Base-by-base conservation (phyloP, 2,888 invertebrate species). In the Lasioglossum lativentre region DNA sequence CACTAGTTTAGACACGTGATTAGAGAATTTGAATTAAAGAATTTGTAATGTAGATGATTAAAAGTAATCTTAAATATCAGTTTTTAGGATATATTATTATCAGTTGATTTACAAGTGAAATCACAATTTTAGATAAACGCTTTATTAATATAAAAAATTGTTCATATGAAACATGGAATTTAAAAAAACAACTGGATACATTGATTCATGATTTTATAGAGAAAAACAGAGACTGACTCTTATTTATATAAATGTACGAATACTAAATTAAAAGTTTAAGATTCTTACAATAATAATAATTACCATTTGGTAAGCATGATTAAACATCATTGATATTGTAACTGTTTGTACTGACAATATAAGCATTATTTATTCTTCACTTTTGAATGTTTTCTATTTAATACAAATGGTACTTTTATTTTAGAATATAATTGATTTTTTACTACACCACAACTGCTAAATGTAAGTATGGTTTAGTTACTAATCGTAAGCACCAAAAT, bases 211-310 rank as follows among this genome's bases (percentile, higher is more conserved):
- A 42, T 83, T 47, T 52, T 72, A 56, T 6, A 80, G 68, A 78
- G 45, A 34, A 85, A 76, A 59, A 70, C 80, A 78, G 87, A 91
- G 89, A 92, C 89, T 91, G 90, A 90, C 89, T 86, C 88, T 87
- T 86, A 87, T 88, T 88, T 82, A 85, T 86, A 83, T 88, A 85
- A 68, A 45, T 82, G 45, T n/a, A 84, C 82, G 85, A 89, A 80
- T 83, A 80, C 76, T 84, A 68, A 74, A 73, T 78, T 19, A 82
- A 56, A 74, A 47, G 30, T 59, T 71, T 83, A 40, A 52, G 73
- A 85, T 79, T 63, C 63, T 45, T 82, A 70, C 78, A 73, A 23
- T 76, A n/a, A 73, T 77, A 66, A 47, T 56, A 86, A 66, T 47
- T 77, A 77, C 47, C 72, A 56, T 47, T 74, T 66, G 66, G 66